These are phyloP conservation scores for Brachionus rotundiformis DNA, from an alignment of 1,140 invertebrate species.

Conservation along the genomic window DNA sequence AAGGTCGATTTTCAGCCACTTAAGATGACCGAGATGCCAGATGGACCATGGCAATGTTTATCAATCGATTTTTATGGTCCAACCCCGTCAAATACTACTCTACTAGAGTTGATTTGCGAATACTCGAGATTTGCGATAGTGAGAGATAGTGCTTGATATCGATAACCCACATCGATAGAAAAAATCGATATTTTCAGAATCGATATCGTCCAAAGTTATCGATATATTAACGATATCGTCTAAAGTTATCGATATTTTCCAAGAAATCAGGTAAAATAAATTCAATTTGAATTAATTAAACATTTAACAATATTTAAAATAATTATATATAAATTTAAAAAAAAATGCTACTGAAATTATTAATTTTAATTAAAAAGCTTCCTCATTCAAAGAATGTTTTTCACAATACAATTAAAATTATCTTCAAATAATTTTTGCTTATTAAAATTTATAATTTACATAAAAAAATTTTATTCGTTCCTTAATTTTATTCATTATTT, in stretches of 20 bases:
- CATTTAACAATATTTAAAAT: not conserved
- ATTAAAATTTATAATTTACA: too few relatives aligned
- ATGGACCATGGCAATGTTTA: slow-evolving; percentile 54
- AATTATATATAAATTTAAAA: not conserved
- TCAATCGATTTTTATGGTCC: slow-evolving; percentile 57
- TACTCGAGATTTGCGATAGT: too few relatives aligned
- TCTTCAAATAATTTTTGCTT: not conserved
- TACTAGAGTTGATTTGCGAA: slow-evolving; percentile 56
- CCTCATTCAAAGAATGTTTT: too few relatives aligned
- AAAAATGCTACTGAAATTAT: not conserved
- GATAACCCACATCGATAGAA: too few relatives aligned
- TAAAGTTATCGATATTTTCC: not conserved
- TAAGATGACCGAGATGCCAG: slow-evolving; percentile 54
- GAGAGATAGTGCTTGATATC: too few relatives aligned
- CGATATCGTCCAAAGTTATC: not conserved
- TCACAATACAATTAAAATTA: not conserved
- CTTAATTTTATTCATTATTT: too few relatives aligned
- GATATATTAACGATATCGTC: not conserved
- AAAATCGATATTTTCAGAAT: too few relatives aligned
- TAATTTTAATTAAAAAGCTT: too few relatives aligned
- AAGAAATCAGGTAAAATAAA: not conserved
- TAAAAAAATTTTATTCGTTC: not conserved
- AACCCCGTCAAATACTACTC: slow-evolving; percentile 54
- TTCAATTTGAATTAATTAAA: not conserved
- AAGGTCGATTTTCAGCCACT: slow-evolving; percentile 54